Percentiles rank a stretch among this genome's conserved stretches.
These are phyloP conservation scores for Elaeidobius kamerunicus DNA, from an alignment of 2,888 invertebrate species.

Conservation along the genomic window DNA sequence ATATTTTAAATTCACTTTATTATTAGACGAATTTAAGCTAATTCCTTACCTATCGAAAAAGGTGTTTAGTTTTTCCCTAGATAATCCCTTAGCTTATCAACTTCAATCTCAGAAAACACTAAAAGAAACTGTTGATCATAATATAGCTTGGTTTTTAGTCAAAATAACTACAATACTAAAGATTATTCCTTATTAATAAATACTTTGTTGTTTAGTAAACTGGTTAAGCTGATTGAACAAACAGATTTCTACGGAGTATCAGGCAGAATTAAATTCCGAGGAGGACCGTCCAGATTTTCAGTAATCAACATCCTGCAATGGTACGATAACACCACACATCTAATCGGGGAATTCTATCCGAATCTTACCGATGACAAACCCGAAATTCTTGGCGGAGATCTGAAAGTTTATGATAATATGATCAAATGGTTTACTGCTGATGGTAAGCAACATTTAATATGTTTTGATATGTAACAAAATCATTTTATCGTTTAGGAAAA, in stretches of 20 bases:
- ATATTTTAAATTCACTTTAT: too few relatives aligned
- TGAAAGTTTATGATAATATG: slow-evolving; percentile 54
- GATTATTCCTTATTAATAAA: too few relatives aligned
- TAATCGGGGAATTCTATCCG: slow-evolving; percentile 60
- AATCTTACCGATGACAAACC: slow-evolving; percentile 50
- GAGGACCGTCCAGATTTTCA: slow-evolving; percentile 65
- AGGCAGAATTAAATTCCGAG: slow-evolving; percentile 66
- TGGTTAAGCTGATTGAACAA: slow-evolving; percentile 60
- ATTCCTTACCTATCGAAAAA: too few relatives aligned
- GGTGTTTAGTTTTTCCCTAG: too few relatives aligned
- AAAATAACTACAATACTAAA: too few relatives aligned
- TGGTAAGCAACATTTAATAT: slow-evolving; percentile 47
- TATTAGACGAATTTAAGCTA: too few relatives aligned
- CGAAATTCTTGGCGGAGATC: slow-evolving; percentile 53
- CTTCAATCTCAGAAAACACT: too few relatives aligned
- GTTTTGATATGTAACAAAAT: too few relatives aligned
- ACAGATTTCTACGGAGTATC: slow-evolving; percentile 73
- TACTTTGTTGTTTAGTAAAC: slow-evolving; percentile 49
- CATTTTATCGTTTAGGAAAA: slow-evolving; percentile 23
- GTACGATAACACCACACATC: slow-evolving; percentile 50
- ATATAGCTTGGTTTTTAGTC: too few relatives aligned
- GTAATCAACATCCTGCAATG: slow-evolving; percentile 61
- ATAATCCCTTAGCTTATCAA: too few relatives aligned
- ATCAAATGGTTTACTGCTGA: slow-evolving; percentile 65
- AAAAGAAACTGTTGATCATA: too few relatives aligned